A percentile compares a stretch with the other conserved stretches of the same genome.
phyloP scores from a whole-genome alignment of 2,797 vertebrate genomes.

The Gymnothorax reevesii region DNA sequence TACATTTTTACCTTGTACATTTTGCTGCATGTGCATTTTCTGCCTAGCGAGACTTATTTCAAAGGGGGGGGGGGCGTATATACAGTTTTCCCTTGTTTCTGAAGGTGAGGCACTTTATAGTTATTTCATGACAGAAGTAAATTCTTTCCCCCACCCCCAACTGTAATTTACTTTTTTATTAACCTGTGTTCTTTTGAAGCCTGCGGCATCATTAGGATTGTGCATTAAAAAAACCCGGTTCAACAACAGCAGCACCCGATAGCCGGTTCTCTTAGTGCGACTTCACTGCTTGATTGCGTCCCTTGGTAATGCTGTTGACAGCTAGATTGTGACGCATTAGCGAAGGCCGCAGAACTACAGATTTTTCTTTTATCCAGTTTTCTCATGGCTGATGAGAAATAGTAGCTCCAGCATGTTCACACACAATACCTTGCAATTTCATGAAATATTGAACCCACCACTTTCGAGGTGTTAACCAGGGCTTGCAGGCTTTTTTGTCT shows the following conservation, averaged over 20 bases:
- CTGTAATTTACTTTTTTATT: background rate
- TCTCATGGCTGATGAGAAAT: background rate
- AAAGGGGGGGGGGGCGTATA: background rate
- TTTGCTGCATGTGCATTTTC: background rate
- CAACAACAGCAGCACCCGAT: background rate
- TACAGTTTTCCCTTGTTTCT: background rate
- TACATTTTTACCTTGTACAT: no score
- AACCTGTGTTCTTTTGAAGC: slow-evolving; percentile 3
- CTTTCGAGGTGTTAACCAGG: background rate
- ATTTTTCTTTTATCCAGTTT: background rate
- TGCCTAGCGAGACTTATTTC: background rate
- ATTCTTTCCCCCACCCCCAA: background rate
- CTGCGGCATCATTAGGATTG: background rate
- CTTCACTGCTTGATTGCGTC: background rate
- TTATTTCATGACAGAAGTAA: background rate
- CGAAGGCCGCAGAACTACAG: background rate
- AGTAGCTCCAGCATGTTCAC: background rate
- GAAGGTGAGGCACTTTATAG: background rate
- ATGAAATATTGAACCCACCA: background rate
- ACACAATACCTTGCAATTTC: background rate
- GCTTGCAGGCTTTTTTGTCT: background rate
- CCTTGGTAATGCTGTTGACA: background rate
- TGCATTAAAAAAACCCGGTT: background rate
- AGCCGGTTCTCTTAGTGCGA: background rate
- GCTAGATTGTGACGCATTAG: background rate